phyloP scores from a whole-genome alignment of 2,113 vertebrate species.

The Amazona vittata region DNA sequence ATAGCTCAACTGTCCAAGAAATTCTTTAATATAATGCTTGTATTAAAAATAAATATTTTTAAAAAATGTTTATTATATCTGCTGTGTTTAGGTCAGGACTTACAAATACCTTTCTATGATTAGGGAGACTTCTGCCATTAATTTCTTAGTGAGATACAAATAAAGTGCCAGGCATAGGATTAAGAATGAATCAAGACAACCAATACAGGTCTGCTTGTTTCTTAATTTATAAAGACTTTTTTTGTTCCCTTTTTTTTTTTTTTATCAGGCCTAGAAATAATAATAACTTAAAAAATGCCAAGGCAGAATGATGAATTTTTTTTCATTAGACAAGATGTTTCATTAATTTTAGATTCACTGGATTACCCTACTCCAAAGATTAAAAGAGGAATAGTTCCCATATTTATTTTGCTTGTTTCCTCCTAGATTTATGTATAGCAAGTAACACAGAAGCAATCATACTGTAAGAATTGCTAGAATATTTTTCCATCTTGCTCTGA shows the following conservation, averaged over 20 bases:
- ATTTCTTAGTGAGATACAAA: neutral
- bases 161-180: neutral
- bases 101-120: neutral
- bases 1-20: slow-evolving; percentile 72
- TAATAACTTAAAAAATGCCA: neutral
- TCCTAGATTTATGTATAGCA: neutral
- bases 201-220: neutral
- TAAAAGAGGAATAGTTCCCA: neutral
- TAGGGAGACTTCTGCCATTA: neutral
- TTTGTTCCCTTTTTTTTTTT: neutral
- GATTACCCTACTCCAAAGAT: neutral
- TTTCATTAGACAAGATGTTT: neutral
- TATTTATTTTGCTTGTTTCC: neutral
- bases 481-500: neutral
- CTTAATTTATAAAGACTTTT: neutral
- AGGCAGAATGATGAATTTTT: neutral
- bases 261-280: neutral
- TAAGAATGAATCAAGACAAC: neutral
- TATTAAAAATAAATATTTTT: neutral
- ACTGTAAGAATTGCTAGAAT: slow-evolving; percentile 18
- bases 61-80: neutral
- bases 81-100: neutral
- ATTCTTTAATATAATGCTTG: slow-evolving; percentile 53
- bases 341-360: neutral
- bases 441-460: neutral